A percentile compares a stretch with the other conserved stretches of the same genome.
phyloP scores from a whole-genome alignment of 2,888 invertebrate genomes.

The Drosophila suboccidentalis region DNA sequence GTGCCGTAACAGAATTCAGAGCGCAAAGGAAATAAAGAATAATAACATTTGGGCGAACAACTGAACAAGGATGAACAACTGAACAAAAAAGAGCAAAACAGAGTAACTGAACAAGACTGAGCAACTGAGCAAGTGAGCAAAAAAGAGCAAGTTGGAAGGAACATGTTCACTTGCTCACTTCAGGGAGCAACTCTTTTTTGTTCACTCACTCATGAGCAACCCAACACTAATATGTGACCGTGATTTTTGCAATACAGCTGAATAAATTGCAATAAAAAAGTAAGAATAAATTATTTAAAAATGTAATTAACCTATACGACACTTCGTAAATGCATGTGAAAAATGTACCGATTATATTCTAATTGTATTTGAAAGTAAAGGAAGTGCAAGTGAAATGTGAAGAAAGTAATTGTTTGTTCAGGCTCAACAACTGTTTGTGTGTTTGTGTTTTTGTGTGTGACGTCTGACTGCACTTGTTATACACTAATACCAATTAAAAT shows the following conservation, averaged over 20 bases:
- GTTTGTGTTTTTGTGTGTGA: conserved; percentile 55
- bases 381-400: conserved; percentile 64
- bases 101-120: too few relatives aligned
- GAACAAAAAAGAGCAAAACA: too few relatives aligned
- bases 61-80: too few relatives aligned
- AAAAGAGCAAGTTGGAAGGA: too few relatives aligned
- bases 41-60: too few relatives aligned
- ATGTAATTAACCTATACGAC: conserved; percentile 11
- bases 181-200: too few relatives aligned
- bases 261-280: conserved; percentile 43
- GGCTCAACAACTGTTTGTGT: conserved; percentile 60
- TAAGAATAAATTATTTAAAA: conserved; percentile 30
- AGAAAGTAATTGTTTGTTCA: conserved; percentile 62
- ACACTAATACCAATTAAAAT: conserved; percentile 58
- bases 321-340: not conserved
- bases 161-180: too few relatives aligned
- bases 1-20: too few relatives aligned
- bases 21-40: too few relatives aligned
- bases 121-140: too few relatives aligned
- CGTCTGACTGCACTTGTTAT: conserved; percentile 66
- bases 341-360: conserved; percentile 6
- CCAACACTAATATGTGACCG: conserved; percentile 35
- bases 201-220: too few relatives aligned
- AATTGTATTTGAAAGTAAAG: conserved; percentile 1
- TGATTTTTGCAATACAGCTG: conserved; percentile 62